Base-by-base conservation (phyloP, 2,113 vertebrate species). In the Noturus placidus region DNA sequence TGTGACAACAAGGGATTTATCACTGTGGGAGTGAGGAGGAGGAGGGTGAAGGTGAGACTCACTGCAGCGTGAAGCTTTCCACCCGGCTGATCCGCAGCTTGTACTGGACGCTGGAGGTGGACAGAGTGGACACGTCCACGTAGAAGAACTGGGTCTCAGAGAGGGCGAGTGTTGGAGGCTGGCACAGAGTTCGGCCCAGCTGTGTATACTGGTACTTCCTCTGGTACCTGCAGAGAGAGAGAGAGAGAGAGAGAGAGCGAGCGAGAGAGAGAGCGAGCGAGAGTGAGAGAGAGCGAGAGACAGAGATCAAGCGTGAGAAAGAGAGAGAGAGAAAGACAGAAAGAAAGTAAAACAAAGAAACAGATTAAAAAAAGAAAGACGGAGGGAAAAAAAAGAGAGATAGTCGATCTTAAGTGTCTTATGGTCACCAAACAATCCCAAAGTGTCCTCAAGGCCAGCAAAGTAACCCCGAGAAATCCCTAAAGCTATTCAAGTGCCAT, bases 161-260 rank as follows among this genome's bases (percentile, higher is more conserved):
- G 79, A 96, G 94, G 0, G 92, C 95, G 87, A 94, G 96, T 57
- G 96, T 96, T 0, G 95, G 97, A 0, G 98, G 98, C 90, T 99
- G 98, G 92, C 98, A 99, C 83, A 99, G 90, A 0, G 98, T 99
- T 33, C 98, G 96, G 74, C 96, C 96, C 86, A 99, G 96, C 88
- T 99, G 97, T 85, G 96, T 95, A 93, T 99, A 99, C 0, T 96
- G 95, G 87, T 99, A 99, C 84, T 99, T 98, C 81, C 98, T 95
- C 95, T 99, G 98, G 92, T 96, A 98, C 82, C 98, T 99, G 77
- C 15, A 14, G 0, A 76, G 3, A 76, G 30, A 52, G 30, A 69
- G 20, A 79, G 20, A 52, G 33, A 61, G 35, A 50, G 7, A 84
- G n/a, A 19, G n/a, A 74, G 22, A 83, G 30, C 78, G 30, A 35